phyloP scores from a whole-genome alignment of 2,113 vertebrate species.

The Rutilus rutilus region DNA sequence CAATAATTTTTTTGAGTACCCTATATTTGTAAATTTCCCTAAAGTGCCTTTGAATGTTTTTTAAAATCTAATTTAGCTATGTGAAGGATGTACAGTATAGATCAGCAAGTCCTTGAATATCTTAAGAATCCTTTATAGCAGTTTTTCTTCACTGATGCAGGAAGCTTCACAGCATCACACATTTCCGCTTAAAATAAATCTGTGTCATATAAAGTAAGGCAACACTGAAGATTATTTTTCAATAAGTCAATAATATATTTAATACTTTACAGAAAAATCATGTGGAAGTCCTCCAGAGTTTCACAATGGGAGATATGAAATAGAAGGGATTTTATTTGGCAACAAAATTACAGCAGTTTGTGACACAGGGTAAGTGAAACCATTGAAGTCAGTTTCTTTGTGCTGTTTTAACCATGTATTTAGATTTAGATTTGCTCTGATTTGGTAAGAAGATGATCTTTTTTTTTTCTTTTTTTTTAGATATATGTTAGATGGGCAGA shows the following conservation, averaged over 20 bases:
- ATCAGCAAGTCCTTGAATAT: not conserved
- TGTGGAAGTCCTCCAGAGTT: conserved; percentile 43
- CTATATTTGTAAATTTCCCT: not conserved
- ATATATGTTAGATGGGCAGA: fast-evolving
- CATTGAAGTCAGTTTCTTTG: not conserved
- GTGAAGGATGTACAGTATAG: not conserved
- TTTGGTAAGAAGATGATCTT: not conserved
- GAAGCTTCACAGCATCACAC: not conserved
- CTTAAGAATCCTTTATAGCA: not conserved
- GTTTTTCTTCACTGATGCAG: not conserved
- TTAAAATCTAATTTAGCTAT: not conserved
- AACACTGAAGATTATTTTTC: not conserved
- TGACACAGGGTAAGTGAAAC: conserved; percentile 49
- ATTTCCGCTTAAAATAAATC: not conserved
- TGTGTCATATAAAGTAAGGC: not conserved
- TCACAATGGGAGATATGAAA: not conserved
- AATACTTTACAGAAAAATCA: conserved; percentile 35
- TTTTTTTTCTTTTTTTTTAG: conserved; percentile 36
- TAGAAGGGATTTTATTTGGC: conserved; percentile 45
- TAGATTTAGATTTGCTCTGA: not conserved
- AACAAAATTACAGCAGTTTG: conserved; percentile 38
- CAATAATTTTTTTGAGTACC: not conserved
- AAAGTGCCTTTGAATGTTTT: not conserved
- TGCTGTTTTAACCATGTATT: not conserved
- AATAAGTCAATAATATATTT: not conserved